Evolutionary conservation across 2,888 invertebrate species (phyloP), one percentile per base, ranked within the genome.

Genomic region (Amblyjoppa fuscipennis): DNA sequence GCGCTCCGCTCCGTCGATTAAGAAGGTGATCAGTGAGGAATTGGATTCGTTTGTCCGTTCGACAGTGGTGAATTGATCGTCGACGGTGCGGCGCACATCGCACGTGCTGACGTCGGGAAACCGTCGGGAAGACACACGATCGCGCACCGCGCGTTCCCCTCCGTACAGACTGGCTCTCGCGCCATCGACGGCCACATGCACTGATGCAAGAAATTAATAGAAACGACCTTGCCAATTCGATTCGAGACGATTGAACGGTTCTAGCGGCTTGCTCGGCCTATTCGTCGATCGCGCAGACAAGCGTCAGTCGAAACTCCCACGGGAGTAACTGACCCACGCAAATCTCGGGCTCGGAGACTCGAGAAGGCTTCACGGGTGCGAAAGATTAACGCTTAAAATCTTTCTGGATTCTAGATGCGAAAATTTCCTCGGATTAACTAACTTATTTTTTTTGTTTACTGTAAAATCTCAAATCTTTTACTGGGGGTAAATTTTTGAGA

Each of bases 221-320:
- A 79, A 81, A 75, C 81, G 85, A 71, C 75, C 81, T 85, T 49
- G 78, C 61, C 81, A 75, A 85, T 81, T 70, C 75, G 78, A 85
- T 85, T 34, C 69, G 25, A 41, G 68, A 71, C 79, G 80, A 84
- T 81, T 78, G 77, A 84, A 51, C 64, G 81, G 61, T 78, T 81
- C 61, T 53, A 51, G 51, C 51, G 59, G 61, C 28, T 28, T 7
- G 9, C 66, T 71, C 64, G 25, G 3, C 49, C 38, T 38, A 28
- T n/a, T 51, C 53, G 31, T 16, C 71, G 34, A 38, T 51, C 51
- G 16, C 38, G 41, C 68, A 7, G 49, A 31, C n/a, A 7, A 31
- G 28, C 25, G 28, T 1, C 31, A 9, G 31, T 4, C 61, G 61
- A 31, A 13, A 6, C 20, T 7, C 53, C 5, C 53, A 20, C 20